Conservation (phyloP, 2,797 vertebrate genomes). For the Cuculus canorus region DNA sequence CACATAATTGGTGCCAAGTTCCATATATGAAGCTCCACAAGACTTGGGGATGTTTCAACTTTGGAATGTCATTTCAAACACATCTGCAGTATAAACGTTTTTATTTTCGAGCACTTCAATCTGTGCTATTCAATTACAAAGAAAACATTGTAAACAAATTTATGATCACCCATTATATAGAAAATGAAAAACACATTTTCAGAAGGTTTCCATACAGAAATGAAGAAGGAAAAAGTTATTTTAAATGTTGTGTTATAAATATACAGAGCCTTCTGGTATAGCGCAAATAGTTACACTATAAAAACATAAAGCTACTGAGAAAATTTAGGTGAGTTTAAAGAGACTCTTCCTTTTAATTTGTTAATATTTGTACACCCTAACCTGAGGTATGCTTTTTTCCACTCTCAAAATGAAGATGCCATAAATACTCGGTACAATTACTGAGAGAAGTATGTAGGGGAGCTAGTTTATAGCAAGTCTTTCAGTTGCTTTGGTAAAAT, state of each 20-base stretch:
- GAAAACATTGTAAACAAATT: slow-evolving; percentile 57
- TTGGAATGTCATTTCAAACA: slow-evolving; percentile 40
- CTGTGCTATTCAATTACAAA: slow-evolving; percentile 48
- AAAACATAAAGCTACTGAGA: slow-evolving; percentile 21
- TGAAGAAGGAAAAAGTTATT: slow-evolving; percentile 10
- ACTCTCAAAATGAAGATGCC: slow-evolving; percentile 26
- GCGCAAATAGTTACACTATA: slow-evolving; percentile 6
- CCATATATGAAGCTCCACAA: background rate
- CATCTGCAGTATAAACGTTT: slow-evolving; percentile 26
- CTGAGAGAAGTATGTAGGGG: background rate
- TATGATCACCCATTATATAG: slow-evolving; percentile 32
- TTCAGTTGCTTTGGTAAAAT: background rate
- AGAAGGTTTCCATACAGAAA: slow-evolving; percentile 28
- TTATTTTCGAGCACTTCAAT: slow-evolving; percentile 42
- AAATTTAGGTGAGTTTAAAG: slow-evolving; percentile 53
- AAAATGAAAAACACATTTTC: slow-evolving; percentile 55
- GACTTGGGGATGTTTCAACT: slow-evolving; percentile 7
- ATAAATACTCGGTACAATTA: background rate
- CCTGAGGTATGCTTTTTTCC: background rate
- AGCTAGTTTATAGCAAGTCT: slow-evolving; percentile 11
- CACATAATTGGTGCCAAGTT: background rate
- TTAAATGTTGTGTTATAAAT: slow-evolving; percentile 34
- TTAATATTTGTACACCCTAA: slow-evolving; percentile 18
- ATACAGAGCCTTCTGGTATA: background rate
- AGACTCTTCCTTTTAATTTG: slow-evolving; percentile 41